Conservation (phyloP, 2,888 invertebrate species). For the Thera obeliscata region DNA sequence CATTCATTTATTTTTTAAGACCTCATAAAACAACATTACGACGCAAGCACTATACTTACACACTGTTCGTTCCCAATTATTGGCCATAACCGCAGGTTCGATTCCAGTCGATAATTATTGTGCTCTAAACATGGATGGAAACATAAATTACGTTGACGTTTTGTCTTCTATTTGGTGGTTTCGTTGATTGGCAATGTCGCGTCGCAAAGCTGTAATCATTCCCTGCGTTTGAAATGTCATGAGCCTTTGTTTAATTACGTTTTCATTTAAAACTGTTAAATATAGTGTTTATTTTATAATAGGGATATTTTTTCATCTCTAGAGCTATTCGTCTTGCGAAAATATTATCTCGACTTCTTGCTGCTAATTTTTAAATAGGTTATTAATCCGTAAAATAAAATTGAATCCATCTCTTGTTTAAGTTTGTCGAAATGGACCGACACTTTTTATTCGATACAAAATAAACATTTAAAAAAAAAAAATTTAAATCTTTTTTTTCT, state of each 20-base stretch:
- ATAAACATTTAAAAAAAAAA: too few species aligned
- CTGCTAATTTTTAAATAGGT: too few species aligned
- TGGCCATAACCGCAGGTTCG: conserved; percentile 74
- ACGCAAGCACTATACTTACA: conserved; percentile 69
- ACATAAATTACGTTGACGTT: conserved; percentile 50
- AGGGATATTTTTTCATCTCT: too few species aligned
- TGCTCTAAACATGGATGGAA: conserved; percentile 48
- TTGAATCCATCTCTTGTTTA: too few species aligned
- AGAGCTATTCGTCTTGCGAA: too few species aligned
- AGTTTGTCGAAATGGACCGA: too few species aligned
- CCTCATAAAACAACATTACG: conserved; percentile 76
- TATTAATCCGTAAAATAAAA: too few species aligned
- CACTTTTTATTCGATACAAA: too few species aligned
- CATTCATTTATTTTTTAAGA: conserved; percentile 75
- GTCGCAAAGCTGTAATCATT: conserved; percentile 7
- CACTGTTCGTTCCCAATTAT: conserved; percentile 76
- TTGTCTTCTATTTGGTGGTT: conserved; percentile 48
- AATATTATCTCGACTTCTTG: too few species aligned
- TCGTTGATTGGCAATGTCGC: conserved; percentile 42
- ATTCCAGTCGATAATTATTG: conserved; percentile 76
- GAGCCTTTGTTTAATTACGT: conserved; percentile 6
- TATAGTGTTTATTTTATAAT: too few species aligned
- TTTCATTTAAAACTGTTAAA: not conserved
- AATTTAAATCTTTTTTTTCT: too few species aligned
- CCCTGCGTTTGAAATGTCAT: not conserved